phyloP scores from a whole-genome alignment of 2,113 vertebrate species.

The Ceuthmochares aereus region DNA sequence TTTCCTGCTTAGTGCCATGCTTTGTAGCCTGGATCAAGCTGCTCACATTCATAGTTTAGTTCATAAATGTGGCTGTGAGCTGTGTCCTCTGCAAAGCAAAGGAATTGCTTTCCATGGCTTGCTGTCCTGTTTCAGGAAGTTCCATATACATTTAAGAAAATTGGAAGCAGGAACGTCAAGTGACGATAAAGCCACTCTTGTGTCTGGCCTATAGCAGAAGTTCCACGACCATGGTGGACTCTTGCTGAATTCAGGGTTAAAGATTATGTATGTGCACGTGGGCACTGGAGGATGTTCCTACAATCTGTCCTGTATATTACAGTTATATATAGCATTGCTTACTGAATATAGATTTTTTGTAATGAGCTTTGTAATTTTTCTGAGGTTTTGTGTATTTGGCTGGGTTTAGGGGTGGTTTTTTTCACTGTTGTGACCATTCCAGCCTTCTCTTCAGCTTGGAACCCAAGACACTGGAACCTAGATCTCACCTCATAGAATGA shows the following conservation, averaged over 20 bases:
- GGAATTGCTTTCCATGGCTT: neutral
- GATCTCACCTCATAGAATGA: neutral
- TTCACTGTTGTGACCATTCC: neutral
- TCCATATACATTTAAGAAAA: neutral
- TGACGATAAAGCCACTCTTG: neutral
- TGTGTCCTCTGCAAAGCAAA: neutral
- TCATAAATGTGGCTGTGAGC: neutral
- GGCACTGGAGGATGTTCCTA: neutral
- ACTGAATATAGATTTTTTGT: neutral
- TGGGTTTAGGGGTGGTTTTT: neutral
- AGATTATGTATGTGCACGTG: neutral
- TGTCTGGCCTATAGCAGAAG: neutral
- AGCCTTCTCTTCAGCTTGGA: slow-evolving; percentile 22
- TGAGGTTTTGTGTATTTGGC: neutral
- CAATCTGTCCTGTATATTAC: neutral
- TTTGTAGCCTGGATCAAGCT: neutral
- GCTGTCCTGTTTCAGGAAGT: neutral
- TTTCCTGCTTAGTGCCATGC: neutral
- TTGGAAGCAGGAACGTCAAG: neutral
- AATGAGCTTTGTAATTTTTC: neutral
- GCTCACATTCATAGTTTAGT: neutral
- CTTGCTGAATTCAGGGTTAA: neutral
- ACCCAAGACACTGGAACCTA: neutral
- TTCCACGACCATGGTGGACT: neutral
- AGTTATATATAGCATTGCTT: neutral